Evolutionary conservation across 2,888 invertebrate genomes (phyloP), one percentile per base, ranked within the genome.

Genomic region (Philonicus albiceps): DNA sequence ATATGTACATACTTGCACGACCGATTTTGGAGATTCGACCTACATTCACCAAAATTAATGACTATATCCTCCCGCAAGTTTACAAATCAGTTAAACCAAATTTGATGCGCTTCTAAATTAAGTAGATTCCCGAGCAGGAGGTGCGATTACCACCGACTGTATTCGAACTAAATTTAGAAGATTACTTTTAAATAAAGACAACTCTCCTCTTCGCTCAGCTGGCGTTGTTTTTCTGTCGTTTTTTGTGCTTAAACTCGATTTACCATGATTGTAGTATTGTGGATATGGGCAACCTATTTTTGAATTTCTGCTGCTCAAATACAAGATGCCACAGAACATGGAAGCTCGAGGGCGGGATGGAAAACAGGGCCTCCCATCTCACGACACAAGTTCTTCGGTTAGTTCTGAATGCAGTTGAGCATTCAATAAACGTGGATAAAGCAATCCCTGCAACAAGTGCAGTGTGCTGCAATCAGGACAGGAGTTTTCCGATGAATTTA

Each of bases 261-360:
- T 80, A 80, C 49, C 31, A 34, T 19, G 49, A 81, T 81, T 81
- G 53, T 80, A 64, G 64, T n/a, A 81, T 81, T 81, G 53, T 80
- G 34, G 37, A 64, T 81, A 64, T 81, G 27, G 78, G 78, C 22
- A 78, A 37, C 49, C 78, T 81, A 81, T 81, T 81, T 81, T 34
- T 81, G 81, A 31, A 55, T 31, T 30, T 27, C 80, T 34, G 80
- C 43, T 53, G 30, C 30, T 19, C 11, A 37, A 73, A 73, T 73
- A 13, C 30, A 16, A 73, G 73, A 73, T 31, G 31, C 34, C n/a
- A 5, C 31, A 31, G n/a, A 19, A 19, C 74, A 34, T 74, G 74
- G 74, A 31, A 34, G n/a, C n/a, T 16, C 7, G 74, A 16, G 30
- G 31, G 37, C 27, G 74, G 74, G 74, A 34, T 37, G 31, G 34